A percentile compares a stretch with the other conserved stretches of the same genome.
Conservation (phyloP, 2,888 invertebrate genomes). For the Heliothis peltigera region DNA sequence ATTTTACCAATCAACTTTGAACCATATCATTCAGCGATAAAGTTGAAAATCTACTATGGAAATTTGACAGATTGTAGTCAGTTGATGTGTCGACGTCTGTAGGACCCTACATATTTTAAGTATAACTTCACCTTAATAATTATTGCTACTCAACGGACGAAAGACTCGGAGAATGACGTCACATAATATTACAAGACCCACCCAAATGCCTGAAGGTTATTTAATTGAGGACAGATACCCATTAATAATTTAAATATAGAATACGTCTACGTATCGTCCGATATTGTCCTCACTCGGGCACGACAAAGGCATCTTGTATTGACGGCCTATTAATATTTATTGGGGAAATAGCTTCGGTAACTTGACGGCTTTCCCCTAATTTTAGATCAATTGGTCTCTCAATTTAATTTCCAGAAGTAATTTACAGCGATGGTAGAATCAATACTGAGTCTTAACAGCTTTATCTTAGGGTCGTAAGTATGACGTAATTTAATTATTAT, state of each 20-base stretch:
- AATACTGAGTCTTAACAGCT: constrained; percentile 50
- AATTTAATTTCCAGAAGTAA: constrained; percentile 61
- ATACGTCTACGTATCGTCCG: constrained; percentile 18
- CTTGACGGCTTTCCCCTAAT: constrained; percentile 69
- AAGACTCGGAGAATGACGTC: constrained; percentile 14
- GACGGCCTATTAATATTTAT: constrained; percentile 79
- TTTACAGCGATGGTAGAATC: constrained; percentile 59
- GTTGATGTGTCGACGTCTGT: too few relatives aligned
- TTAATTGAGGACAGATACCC: constrained; percentile 35
- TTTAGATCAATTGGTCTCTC: constrained; percentile 71
- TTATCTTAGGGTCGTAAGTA: constrained; percentile 18
- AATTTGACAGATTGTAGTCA: too few relatives aligned
- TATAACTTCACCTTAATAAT: constrained; percentile 2
- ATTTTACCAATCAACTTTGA: too few relatives aligned
- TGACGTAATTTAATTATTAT: constrained; percentile 32
- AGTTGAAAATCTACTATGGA: too few relatives aligned
- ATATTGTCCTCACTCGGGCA: constrained; percentile 44
- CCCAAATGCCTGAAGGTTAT: constrained; percentile 31
- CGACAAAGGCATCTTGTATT: constrained; percentile 72
- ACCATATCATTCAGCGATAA: too few relatives aligned
- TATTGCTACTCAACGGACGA: neutral
- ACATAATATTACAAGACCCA: constrained; percentile 6
- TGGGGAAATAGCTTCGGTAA: constrained; percentile 72
- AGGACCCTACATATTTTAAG: neutral
- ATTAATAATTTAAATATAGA: constrained; percentile 42